Base-by-base conservation (phyloP, 2,888 invertebrate genomes). In the Drosophila melanosoma region DNA sequence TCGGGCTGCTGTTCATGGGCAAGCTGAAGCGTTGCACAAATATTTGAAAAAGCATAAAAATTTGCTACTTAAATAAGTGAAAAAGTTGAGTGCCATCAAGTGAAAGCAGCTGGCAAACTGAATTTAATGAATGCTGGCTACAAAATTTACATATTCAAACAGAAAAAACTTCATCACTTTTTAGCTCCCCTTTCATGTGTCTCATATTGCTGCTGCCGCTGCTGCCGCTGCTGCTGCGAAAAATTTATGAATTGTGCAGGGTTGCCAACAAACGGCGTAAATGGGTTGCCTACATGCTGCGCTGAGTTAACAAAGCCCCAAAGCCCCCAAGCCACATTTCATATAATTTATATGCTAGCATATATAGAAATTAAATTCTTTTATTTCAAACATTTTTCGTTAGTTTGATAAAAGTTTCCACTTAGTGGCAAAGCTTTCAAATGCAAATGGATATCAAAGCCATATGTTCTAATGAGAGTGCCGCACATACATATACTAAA, bases 61-160 rank as follows among this genome's bases (percentile, higher is more conserved):
- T 84, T 84, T 87, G 78, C 87, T 78, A 90, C 85, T 90, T 84
- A 87, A 90, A 90, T 89, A 77, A 87, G 73, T 78, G 78, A 72
- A 89, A 87, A 90, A 88, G 67, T 77, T 75, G 79, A 81, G 75
- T 74, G 65, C 68, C 81, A 67, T 57, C 66, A 60, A 69, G 73
- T 72, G 81, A 78, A 74, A 71, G 74, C 76, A 77, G 85, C 80
- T 76, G 76, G 74, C 74, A 76, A 83, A 86, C 79, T 75, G 76
- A 76, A 86, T 83, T 76, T 81, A 84, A 82, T 84, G 82, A 87
- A 84, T 81, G 70, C 81, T 76, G 69, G 69, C 75, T 62, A 79
- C 80, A 75, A 75, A 79, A 82, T 77, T 71, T 78, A 74, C 80
- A 82, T 81, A 75, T 74, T 79, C 54, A 45, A 52, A 53, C 57